Evolutionary conservation across 2,113 vertebrate species (phyloP).

Genomic region (Dendrocopos noguchii): DNA sequence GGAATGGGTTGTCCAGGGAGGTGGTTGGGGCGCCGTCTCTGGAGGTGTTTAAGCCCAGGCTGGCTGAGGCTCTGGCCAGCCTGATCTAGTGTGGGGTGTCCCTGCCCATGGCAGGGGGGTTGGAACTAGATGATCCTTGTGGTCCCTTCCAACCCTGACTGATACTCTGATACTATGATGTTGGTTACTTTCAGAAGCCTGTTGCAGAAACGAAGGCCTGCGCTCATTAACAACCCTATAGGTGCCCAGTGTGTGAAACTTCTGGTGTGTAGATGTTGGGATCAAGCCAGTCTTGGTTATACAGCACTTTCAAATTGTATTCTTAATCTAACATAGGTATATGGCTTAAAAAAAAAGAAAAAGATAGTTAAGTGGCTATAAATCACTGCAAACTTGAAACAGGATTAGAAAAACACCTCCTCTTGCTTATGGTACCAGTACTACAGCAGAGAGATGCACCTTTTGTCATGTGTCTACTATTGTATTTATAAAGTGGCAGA

Average conservation of each 20-base stretch:
- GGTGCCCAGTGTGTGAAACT: neutral
- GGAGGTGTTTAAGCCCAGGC: too few relatives aligned
- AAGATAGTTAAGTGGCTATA: neutral
- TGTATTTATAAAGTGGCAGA: neutral
- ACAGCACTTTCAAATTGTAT: neutral
- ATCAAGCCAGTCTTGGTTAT: neutral
- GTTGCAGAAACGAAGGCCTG: neutral
- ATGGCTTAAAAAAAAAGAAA: neutral
- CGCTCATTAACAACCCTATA: neutral
- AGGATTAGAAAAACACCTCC: neutral
- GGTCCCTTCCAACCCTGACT: too few relatives aligned
- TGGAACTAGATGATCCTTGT: too few relatives aligned
- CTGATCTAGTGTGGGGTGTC: too few relatives aligned
- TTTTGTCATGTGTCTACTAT: neutral
- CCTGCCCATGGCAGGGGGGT: too few relatives aligned
- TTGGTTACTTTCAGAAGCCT: neutral
- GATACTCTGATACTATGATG: neutral
- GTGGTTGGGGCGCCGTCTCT: too few relatives aligned
- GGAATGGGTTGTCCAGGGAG: too few relatives aligned
- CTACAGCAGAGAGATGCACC: neutral
- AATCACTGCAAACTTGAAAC: neutral
- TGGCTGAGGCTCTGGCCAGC: too few relatives aligned
- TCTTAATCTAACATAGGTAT: neutral
- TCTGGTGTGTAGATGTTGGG: neutral
- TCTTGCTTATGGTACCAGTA: neutral